phyloP scores from a whole-genome alignment of 2,888 invertebrate species.

The Clusia tigrina region DNA sequence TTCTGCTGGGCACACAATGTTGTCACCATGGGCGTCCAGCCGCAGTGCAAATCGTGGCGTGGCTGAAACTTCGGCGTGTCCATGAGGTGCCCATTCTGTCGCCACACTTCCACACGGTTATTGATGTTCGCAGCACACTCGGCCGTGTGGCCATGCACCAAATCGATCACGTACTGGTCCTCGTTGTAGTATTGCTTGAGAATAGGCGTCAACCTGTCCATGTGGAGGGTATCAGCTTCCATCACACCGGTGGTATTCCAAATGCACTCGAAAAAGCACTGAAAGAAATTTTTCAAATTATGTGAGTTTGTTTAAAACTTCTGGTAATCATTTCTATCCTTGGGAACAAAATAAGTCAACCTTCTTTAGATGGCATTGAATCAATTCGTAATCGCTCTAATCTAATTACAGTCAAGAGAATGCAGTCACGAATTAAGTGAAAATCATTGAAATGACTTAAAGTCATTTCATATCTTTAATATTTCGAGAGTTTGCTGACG shows the following conservation, averaged over 20 bases:
- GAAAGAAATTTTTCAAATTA: no score
- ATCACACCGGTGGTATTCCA: slow-evolving; percentile 16
- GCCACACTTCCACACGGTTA: neutral
- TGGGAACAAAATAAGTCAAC: no score
- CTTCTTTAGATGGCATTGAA: no score
- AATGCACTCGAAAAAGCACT: slow-evolving; percentile 35
- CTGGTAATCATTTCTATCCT: no score
- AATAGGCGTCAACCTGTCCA: neutral
- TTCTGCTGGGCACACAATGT: slow-evolving; percentile 34
- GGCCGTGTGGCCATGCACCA: neutral
- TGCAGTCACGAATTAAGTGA: no score
- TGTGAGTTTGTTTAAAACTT: no score
- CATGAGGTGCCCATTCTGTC: neutral
- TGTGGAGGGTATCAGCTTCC: neutral
- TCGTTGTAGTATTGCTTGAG: neutral
- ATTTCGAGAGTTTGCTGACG: no score
- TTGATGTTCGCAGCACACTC: neutral
- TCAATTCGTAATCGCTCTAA: no score
- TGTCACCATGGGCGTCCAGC: neutral
- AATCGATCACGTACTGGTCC: neutral
- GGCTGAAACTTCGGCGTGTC: neutral
- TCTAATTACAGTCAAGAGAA: no score
- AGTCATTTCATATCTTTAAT: no score
- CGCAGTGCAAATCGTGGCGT: neutral
- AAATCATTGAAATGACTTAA: no score